Conservation (phyloP, 1,140 invertebrate genomes). For the Protaetia brevitarsis region DNA sequence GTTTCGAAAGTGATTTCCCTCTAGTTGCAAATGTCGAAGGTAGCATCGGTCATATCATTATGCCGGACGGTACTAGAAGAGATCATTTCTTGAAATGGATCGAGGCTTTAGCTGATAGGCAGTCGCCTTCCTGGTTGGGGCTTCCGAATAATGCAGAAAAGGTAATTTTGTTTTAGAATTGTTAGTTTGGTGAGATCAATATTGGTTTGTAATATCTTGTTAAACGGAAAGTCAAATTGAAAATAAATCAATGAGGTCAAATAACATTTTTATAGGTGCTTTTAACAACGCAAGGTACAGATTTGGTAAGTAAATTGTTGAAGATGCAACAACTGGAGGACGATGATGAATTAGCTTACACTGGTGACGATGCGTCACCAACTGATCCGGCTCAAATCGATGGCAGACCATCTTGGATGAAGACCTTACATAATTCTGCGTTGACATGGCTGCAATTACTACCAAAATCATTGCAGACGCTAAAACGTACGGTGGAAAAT, state of each 20-base stretch:
- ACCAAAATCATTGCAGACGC: conserved; percentile 76
- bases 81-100: conserved; percentile 98
- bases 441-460: conserved; percentile 89
- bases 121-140: conserved; percentile 97
- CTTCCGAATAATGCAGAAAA: conserved; percentile 99
- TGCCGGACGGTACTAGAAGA: conserved; percentile 95
- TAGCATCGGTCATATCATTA: conserved; percentile 76
- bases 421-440: conserved; percentile 87
- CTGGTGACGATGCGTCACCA: conserved; percentile 59
- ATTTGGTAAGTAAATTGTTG: conserved; percentile 88
- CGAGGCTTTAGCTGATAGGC: conserved; percentile 85
- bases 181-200: no score
- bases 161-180: no score
- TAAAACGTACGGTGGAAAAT: conserved; percentile 91
- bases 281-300: conserved; percentile 74
- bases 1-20: conserved; percentile 94
- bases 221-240: background rate
- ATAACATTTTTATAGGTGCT: conserved; percentile 62
- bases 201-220: background rate
- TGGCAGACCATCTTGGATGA: conserved; percentile 97
- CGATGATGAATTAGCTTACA: conserved; percentile 89
- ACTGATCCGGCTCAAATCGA: conserved; percentile 63
- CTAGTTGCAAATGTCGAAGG: conserved; percentile 89
- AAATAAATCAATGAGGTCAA: background rate
- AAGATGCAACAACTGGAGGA: conserved; percentile 96